Percentiles rank a stretch among this genome's conserved stretches.
These are phyloP conservation scores for Bolinopsis microptera DNA, from an alignment of 37 sponge, comb jelly and placozoan genomes.

Conservation along the genomic window DNA sequence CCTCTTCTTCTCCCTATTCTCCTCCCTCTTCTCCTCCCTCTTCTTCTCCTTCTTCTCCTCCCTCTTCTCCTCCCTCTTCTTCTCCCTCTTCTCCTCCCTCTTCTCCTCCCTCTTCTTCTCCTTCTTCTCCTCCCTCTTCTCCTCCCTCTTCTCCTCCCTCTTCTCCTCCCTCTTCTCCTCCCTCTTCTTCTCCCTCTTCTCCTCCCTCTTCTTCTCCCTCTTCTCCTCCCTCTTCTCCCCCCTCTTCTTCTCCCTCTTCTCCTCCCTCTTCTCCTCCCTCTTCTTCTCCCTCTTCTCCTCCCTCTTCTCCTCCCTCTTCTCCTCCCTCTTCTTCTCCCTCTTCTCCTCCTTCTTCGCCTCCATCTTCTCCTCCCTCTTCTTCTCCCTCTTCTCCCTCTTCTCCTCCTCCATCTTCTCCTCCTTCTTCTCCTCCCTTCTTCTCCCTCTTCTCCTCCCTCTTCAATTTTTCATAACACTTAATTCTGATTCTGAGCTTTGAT, in stretches of 20 bases:
- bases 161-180: background rate
- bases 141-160: background rate
- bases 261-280: constrained; percentile 39
- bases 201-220: background rate
- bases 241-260: background rate
- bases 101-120: background rate
- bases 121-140: background rate
- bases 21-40: background rate
- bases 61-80: background rate
- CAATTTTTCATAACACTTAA: background rate
- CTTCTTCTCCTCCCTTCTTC: too few relatives aligned
- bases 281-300: background rate
- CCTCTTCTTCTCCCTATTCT: too few relatives aligned
- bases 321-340: background rate
- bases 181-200: constrained; percentile 10
- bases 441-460: background rate
- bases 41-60: background rate
- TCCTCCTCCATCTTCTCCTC: too few relatives aligned
- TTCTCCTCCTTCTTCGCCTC: too few relatives aligned
- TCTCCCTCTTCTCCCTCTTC: too few relatives aligned
- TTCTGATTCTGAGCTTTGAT: background rate
- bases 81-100: too few relatives aligned
- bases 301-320: background rate
- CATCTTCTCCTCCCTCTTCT: too few relatives aligned
- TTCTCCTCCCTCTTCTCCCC: background rate